These are phyloP conservation scores for Papilio gigon DNA, from an alignment of 2,888 invertebrate species.

Conservation along the genomic window DNA sequence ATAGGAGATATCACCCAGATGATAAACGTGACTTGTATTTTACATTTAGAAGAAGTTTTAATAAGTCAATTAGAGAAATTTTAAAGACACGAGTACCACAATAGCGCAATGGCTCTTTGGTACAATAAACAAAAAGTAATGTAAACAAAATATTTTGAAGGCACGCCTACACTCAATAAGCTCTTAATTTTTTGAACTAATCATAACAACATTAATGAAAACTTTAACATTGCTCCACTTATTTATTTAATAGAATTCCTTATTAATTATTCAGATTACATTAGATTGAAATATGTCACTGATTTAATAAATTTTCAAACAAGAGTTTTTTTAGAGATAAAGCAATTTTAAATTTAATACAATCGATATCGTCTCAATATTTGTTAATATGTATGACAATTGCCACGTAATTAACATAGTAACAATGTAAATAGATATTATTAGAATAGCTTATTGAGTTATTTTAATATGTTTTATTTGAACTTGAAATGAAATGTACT, in stretches of 20 bases:
- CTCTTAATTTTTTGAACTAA: neutral
- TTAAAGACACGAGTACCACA: neutral
- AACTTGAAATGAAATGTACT: neutral
- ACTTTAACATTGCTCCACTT: neutral
- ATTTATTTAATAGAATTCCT: neutral
- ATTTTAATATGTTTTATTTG: neutral
- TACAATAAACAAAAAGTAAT: neutral
- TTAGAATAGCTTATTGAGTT: neutral
- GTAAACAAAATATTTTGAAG: neutral
- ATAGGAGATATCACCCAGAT: neutral
- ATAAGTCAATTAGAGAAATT: no score
- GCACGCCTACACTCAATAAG: no score
- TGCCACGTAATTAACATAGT: neutral
- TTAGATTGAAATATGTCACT: neutral
- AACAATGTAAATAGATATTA: neutral
- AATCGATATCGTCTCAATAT: neutral
- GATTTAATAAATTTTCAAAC: no score
- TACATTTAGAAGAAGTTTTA: no score
- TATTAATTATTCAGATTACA: neutral
- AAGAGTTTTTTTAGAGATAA: neutral
- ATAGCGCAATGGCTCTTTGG: neutral
- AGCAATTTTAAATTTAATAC: neutral
- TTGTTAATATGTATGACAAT: neutral
- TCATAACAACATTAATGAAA: neutral
- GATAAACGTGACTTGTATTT: no score